A percentile compares a stretch with the other conserved stretches of the same genome.
Conservation (phyloP, 2,113 vertebrate genomes). For the Actenoides hombroni region DNA sequence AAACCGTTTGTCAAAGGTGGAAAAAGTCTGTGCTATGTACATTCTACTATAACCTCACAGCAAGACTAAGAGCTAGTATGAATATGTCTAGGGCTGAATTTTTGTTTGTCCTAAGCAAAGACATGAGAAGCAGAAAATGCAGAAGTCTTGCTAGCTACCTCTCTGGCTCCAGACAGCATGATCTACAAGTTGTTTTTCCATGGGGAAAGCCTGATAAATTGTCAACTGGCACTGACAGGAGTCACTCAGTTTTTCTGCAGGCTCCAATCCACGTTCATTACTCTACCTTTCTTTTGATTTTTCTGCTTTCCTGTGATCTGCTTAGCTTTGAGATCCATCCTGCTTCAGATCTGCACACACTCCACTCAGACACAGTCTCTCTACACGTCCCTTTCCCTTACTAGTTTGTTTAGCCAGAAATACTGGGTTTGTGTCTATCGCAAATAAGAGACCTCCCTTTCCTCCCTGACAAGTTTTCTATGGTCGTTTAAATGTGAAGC, state of each 20-base stretch:
- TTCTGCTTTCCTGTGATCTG: not conserved
- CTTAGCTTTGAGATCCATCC: not conserved
- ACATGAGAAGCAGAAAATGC: not conserved
- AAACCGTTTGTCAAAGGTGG: not conserved
- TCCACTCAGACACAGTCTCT: not conserved
- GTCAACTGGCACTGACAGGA: not conserved
- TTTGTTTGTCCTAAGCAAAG: not conserved
- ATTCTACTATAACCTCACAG: not conserved
- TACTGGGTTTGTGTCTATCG: not conserved
- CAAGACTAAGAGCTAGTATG: not conserved
- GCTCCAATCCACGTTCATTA: not conserved
- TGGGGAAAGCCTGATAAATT: not conserved
- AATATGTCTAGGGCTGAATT: not conserved
- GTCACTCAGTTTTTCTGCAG: not conserved
- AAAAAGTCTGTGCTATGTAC: not conserved
- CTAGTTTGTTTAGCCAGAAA: not conserved
- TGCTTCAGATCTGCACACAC: not conserved
- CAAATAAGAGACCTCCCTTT: not conserved
- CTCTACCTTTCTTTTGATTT: not conserved
- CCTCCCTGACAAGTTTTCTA: not conserved
- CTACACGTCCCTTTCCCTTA: not conserved
- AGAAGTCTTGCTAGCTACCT: not conserved
- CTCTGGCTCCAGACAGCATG: fast-evolving
- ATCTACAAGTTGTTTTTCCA: not conserved
- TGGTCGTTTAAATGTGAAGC: not conserved